phyloP scores from a whole-genome alignment of 2,888 invertebrate species.

The Drosophila incognita region DNA sequence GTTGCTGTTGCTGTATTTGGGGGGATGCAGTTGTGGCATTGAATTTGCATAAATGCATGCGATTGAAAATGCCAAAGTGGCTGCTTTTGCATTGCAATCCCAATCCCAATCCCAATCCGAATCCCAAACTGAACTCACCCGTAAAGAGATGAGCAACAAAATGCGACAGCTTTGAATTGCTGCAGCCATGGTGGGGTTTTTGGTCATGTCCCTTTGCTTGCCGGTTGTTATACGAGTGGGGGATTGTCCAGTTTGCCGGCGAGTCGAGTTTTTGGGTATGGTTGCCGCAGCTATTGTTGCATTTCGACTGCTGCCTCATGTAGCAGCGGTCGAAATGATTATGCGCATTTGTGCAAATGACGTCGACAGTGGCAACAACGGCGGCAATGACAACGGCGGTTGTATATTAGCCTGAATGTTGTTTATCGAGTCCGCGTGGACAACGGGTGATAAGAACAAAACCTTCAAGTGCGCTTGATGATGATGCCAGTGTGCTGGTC shows the following conservation, averaged over 20 bases:
- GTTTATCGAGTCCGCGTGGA: constrained; percentile 65
- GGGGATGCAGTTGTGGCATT: constrained; percentile 60
- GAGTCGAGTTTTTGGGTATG: constrained; percentile 30
- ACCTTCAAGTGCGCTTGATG: constrained; percentile 64
- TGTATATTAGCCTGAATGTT: constrained; percentile 28
- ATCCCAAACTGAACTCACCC: constrained; percentile 19
- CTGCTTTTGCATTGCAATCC: constrained; percentile 45
- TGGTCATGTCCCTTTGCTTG: constrained; percentile 5
- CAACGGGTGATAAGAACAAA: constrained; percentile 69
- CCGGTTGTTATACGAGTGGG: constrained; percentile 3
- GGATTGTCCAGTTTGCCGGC: constrained; percentile 3
- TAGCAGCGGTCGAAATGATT: constrained; percentile 47
- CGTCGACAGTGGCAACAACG: constrained; percentile 26
- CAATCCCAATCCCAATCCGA: constrained; percentile 1
- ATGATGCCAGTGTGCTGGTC: constrained; percentile 4
- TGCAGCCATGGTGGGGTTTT: constrained; percentile 13
- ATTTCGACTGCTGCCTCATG: constrained; percentile 42
- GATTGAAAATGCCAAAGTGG: constrained; percentile 66
- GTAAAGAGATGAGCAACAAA: constrained; percentile 42
- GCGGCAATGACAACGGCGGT: constrained; percentile 4
- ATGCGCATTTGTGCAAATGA: constrained; percentile 61
- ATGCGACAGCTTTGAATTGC: constrained; percentile 36
- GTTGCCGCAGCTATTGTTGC: constrained; percentile 55
- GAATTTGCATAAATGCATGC: constrained; percentile 72
- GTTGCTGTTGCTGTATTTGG: constrained; percentile 17